Evolutionary conservation across 2,797 vertebrate genomes (phyloP).

Genomic region (Petrocephalus schoutedeni): DNA sequence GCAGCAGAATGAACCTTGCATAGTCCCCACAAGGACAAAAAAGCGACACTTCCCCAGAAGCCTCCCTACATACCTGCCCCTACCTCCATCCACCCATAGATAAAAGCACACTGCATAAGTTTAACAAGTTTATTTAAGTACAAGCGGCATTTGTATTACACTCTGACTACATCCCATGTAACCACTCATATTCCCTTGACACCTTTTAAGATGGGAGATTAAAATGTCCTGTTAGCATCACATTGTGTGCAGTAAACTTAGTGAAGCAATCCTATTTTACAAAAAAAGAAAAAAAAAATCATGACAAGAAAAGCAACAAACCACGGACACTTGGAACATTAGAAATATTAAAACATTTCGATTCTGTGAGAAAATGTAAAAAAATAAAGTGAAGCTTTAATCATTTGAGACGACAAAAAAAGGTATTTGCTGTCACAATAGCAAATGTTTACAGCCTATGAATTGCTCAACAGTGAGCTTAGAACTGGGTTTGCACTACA

Average conservation of each 20-base stretch:
- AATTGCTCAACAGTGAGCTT: conserved; percentile 37
- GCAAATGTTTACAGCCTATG: conserved; percentile 27
- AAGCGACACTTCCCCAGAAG: background rate
- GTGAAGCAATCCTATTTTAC: conserved; percentile 53
- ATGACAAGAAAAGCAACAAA: conserved; percentile 36
- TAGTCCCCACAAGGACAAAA: background rate
- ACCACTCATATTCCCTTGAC: conserved; percentile 42
- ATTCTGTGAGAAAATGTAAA: conserved; percentile 49
- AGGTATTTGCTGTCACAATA: background rate
- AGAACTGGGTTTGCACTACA: conserved; percentile 24
- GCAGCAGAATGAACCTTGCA: background rate
- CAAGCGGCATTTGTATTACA: conserved; percentile 62
- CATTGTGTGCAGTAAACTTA: conserved; percentile 45
- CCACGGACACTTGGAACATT: conserved; percentile 46
- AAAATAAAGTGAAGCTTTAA: conserved; percentile 43
- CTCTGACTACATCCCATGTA: conserved; percentile 54
- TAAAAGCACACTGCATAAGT: conserved; percentile 35
- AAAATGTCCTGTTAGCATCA: conserved; percentile 47
- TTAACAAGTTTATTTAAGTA: conserved; percentile 67
- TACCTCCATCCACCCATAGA: background rate
- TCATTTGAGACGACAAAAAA: conserved; percentile 17
- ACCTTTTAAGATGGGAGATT: conserved; percentile 54
- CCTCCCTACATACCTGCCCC: background rate
- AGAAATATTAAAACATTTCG: conserved; percentile 43
- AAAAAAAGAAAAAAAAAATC: conserved; percentile 13